Evolutionary conservation across 2,113 vertebrate genomes (phyloP), one percentile per base, ranked within the genome.

Genomic region (Genyomyrus donnyi): DNA sequence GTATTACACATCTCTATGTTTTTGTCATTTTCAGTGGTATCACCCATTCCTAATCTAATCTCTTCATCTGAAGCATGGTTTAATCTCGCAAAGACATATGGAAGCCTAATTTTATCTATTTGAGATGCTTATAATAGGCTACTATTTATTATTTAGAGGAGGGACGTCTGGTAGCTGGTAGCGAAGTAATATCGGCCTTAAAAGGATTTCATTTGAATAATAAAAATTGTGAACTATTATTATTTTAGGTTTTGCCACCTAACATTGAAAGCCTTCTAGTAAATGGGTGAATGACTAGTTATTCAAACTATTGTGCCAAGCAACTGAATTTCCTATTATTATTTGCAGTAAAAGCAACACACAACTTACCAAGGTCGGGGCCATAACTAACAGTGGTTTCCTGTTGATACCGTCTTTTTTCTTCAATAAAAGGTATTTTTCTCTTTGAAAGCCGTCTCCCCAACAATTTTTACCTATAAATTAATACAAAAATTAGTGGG

Each of bases 291-390:
- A 66, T 27, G 3, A 66, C n/a, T 27, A 5, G 13, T 70, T 70
- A 77, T 77, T 8, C 35, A 39, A 77, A 42, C 1, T 19, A 77
- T 19, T 77, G 9, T 42, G 35, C 5, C 11, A 77, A 77, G 17
- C 24, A 50, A 85, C 1, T 46, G 45, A n/a, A 85, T 35, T 74
- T 31, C 27, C 31, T 39, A 77, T 15, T 77, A 39, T 4, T 17
- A 77, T 39, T 77, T 39, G 4, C 17, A 19, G 17, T 17, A 39
- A 39, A 39, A 42, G 6, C 35, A 39, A 35, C 52, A 31, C 24
- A 17, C 24, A 6, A 88, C 90, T 90, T 7, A 95, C 95, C 94
- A 94, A 91, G 42, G 91, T 94, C 0, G 94, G 93, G 1, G 95
- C 94, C 95, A 96, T 96, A 39, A 9, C 11, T 35, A 5, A 17